Percentiles rank a stretch among this genome's conserved stretches.
These are phyloP conservation scores for Cercocebus atys DNA, from an alignment of 2,113 vertebrate species.

Conservation along the genomic window DNA sequence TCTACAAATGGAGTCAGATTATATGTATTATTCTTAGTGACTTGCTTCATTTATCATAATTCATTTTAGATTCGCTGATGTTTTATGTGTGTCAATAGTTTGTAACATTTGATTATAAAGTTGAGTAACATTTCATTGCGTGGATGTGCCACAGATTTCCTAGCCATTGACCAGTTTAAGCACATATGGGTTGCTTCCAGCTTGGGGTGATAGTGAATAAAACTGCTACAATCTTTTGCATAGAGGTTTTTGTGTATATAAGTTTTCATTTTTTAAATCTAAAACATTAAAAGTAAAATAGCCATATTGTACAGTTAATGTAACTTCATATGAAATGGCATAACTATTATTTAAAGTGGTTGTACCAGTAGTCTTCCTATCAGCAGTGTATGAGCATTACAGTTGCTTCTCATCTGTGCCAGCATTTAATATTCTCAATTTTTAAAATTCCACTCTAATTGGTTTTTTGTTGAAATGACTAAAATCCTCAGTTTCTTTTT, in stretches of 20 bases:
- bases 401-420: neutral
- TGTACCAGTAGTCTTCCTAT: neutral
- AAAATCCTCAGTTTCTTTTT: neutral
- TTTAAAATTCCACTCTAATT: neutral
- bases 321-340: neutral
- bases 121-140: neutral
- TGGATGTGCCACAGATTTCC: neutral
- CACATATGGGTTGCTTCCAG: neutral
- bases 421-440: neutral
- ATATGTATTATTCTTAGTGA: neutral
- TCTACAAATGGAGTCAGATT: neutral
- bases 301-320: neutral
- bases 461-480: neutral
- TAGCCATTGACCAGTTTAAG: neutral
- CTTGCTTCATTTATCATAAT: neutral
- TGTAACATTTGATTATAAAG: neutral
- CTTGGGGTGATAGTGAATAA: neutral
- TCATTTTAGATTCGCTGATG: neutral
- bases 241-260: neutral
- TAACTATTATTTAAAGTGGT: neutral
- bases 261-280: neutral
- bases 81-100: neutral
- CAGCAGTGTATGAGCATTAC: neutral
- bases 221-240: neutral
- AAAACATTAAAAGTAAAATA: neutral